Evolutionary conservation across 2,113 vertebrate species (phyloP).

Genomic region (Odobenus rosmarus): DNA sequence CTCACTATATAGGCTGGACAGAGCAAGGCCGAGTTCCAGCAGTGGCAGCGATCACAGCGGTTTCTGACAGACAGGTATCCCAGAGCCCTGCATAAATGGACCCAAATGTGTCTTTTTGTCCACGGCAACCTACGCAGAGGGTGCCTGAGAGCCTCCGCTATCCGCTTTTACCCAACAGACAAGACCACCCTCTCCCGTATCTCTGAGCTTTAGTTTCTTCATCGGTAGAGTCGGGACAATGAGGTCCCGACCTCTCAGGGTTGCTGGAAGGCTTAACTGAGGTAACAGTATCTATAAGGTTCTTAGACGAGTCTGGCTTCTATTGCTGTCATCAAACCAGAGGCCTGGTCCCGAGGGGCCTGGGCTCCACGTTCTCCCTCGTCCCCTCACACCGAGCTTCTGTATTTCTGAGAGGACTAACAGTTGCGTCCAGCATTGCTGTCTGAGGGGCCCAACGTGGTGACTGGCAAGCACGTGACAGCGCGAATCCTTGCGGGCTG

Average conservation of each 20-base stretch:
- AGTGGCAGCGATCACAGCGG: background rate
- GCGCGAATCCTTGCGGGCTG: background rate
- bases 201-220: background rate
- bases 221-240: background rate
- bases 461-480: background rate
- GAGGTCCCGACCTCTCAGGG: background rate
- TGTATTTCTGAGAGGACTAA: background rate
- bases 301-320: background rate
- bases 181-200: background rate
- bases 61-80: background rate
- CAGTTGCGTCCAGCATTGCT: background rate
- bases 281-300: background rate
- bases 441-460: background rate
- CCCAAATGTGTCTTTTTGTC: background rate
- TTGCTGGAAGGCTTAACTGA: background rate
- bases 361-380: background rate
- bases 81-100: background rate
- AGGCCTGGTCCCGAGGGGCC: background rate
- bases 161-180: background rate
- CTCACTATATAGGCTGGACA: background rate
- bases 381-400: background rate
- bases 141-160: background rate
- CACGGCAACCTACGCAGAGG: background rate
- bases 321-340: background rate
- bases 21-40: background rate